Evolutionary conservation across 1,140 invertebrate genomes (phyloP), one percentile per base, ranked within the genome.

Genomic region (Diachasma alloeum): DNA sequence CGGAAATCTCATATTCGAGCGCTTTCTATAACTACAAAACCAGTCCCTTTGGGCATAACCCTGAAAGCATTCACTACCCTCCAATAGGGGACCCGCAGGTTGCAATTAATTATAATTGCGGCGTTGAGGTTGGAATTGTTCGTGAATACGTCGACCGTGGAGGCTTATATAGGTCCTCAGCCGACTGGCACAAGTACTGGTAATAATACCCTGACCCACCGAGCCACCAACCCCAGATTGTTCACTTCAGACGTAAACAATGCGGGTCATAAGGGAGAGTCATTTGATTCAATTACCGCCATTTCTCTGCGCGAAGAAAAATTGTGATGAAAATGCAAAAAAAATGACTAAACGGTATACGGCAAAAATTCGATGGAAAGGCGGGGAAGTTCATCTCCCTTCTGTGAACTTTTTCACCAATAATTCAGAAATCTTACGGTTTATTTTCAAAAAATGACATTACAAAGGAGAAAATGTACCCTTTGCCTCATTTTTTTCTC

Each of bases 81-180:
- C 69, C 71, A 76, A 72, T 76, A 72, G 69, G 53, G 53, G 69
- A 56, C 75, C 75, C 72, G 70, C 72, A 77, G 72, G 75, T 80
- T 80, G 75, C 78, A 80, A 80, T 80, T 80, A 80, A 80, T 80
- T 80, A 80, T 80, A 80, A 80, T 80, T 80, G 78, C 78, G 63
- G 56, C 72, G 68, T 77, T 75, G 68, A 74, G 68, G 72, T 17
- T 74, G 67, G 78, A 77, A 80, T 80, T 80, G 78, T 80, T 75
- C 74, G 56, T 56, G 75, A 77, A 80, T 71, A 59, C 42, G 53
- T 46, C 24, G 53, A 68, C 42, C 68, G 81, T 39, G 22, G 79
- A 76, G 56, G 76, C 78, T 83, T 81, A 72, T 67, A 37, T 74
- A 77, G 56, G 44, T 72, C 59, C 59, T 63, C 19, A 19, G 59